These are phyloP conservation scores for Balanococcus diminutus DNA, from an alignment of 2,888 invertebrate genomes.

Conservation along the genomic window DNA sequence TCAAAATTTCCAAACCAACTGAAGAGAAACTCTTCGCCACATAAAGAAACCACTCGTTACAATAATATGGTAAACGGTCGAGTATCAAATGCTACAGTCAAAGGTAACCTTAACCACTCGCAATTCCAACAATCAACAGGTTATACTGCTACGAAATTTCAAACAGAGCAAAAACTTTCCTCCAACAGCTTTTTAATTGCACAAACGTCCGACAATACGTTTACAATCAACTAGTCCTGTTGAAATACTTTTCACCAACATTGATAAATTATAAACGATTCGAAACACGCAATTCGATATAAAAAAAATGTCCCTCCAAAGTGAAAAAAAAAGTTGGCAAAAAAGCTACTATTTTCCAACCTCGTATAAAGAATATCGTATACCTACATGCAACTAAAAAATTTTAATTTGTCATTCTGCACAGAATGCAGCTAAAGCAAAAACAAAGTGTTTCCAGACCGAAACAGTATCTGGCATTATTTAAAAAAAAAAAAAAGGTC, in stretches of 20 bases:
- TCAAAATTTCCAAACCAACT: neutral
- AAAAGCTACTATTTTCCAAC: constrained; percentile 13
- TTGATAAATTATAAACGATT: constrained; percentile 8
- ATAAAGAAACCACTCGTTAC: neutral
- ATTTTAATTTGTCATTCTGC: constrained; percentile 51
- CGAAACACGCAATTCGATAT: neutral
- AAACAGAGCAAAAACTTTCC: constrained; percentile 38
- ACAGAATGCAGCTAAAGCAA: constrained; percentile 47
- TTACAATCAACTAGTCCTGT: constrained; percentile 10
- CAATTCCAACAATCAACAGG: constrained; percentile 42
- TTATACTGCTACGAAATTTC: constrained; percentile 17
- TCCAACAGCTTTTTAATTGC: constrained; percentile 23
- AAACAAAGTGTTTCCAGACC: constrained; percentile 49
- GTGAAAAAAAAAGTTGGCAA: neutral
- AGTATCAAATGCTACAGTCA: neutral
- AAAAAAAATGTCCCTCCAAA: neutral
- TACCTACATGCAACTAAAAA: constrained; percentile 47
- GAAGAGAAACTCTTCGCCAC: neutral
- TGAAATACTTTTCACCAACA: neutral
- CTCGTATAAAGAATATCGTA: constrained; percentile 1
- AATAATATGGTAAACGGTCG: neutral
- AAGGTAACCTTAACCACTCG: constrained; percentile 8
- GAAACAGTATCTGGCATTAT: constrained; percentile 33
- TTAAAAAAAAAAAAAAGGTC: constrained; percentile 44
- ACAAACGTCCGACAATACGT: neutral